Evolutionary conservation across 2,113 vertebrate genomes (phyloP).

Genomic region (Alouatta palliata): DNA sequence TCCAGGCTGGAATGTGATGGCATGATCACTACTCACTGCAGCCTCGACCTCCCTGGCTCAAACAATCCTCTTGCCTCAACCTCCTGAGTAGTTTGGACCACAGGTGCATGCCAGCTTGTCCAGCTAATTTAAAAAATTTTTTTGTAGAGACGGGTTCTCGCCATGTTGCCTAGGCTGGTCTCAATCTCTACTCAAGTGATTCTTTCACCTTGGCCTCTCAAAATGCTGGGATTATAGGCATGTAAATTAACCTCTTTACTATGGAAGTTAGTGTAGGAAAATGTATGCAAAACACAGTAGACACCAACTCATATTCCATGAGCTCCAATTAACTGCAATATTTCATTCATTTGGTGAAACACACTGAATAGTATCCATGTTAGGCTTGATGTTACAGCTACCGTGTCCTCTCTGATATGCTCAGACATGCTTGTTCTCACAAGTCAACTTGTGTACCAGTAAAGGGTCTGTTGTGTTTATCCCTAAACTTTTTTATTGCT

Average conservation of each 20-base stretch:
- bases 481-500: not conserved
- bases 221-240: no score
- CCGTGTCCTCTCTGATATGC: not conserved
- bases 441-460: not conserved
- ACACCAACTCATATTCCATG: not conserved
- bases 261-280: not conserved
- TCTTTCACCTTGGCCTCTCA: no score
- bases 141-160: no score
- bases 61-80: no score
- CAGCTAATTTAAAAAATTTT: no score
- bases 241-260: not conserved
- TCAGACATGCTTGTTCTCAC: not conserved
- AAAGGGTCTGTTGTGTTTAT: not conserved
- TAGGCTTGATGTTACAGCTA: not conserved
- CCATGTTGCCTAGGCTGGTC: no score
- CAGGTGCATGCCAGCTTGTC: no score
- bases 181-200: no score
- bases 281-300: not conserved
- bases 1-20: no score
- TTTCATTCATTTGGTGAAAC: not conserved
- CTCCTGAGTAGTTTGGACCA: no score
- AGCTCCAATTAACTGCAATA: not conserved
- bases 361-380: not conserved
- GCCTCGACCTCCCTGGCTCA: no score
- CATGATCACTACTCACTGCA: no score